phyloP scores from a whole-genome alignment of 2,113 vertebrate genomes.

The Chaetorhynchus papuensis region DNA sequence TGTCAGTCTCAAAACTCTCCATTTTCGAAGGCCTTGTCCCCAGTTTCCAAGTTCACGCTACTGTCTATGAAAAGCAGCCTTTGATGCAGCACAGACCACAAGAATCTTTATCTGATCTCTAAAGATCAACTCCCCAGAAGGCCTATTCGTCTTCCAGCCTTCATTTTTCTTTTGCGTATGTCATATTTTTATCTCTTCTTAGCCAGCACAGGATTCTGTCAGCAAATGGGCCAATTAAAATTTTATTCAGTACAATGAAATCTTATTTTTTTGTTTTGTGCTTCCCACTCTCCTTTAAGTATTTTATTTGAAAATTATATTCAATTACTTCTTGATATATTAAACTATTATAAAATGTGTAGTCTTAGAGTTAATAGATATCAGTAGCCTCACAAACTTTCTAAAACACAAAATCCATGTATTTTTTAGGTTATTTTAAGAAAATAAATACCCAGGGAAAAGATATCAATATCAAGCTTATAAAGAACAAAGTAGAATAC shows the following conservation, averaged over 20 bases:
- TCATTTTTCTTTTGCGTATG: not conserved
- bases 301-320: slow-evolving; percentile 11
- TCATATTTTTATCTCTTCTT: slow-evolving; percentile 46
- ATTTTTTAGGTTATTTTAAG: not conserved
- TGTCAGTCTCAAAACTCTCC: not conserved
- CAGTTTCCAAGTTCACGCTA: not conserved
- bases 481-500: not conserved
- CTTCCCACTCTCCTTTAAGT: not conserved
- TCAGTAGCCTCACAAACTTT: not conserved
- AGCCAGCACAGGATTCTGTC: slow-evolving; percentile 1
- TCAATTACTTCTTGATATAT: not conserved
- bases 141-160: slow-evolving; percentile 46
- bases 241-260: not conserved
- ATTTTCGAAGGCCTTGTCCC: not conserved
- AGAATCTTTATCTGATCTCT: slow-evolving; percentile 68
- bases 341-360: not conserved
- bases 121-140: slow-evolving; percentile 66
- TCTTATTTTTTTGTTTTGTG: not conserved
- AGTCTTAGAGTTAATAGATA: not conserved
- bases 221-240: slow-evolving; percentile 6
- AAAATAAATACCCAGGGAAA: not conserved
- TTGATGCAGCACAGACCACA: slow-evolving; percentile 22
- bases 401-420: not conserved
- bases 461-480: not conserved
- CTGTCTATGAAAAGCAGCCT: slow-evolving; percentile 15